Base-by-base conservation (phyloP, 2,888 invertebrate genomes). In the Rhynchonema sp. region DNA sequence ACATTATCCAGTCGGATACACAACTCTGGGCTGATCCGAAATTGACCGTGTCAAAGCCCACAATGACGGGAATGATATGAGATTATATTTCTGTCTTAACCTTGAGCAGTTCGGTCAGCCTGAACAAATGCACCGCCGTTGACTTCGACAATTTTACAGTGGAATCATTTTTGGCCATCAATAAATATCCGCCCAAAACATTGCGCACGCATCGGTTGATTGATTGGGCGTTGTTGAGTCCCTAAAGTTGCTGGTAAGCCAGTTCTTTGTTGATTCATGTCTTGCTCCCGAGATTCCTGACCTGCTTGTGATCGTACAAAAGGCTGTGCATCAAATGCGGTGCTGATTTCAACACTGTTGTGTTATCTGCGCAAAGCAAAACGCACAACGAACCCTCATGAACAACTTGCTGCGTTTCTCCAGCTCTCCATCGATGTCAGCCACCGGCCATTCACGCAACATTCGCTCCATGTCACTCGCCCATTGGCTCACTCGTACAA, bases 21-120 rank as follows among this genome's bases (percentile, higher is more conserved):
- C 9, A 6, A 22, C n/a, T 52, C 3, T 52, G 52, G 28, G 23
- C n/a, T 22, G 27, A 60, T 62, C 1, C 20, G 25, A 56, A n/a
- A 2, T 52, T 52, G n/a, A 52, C 52, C 6, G n/a, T 52, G 9
- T 38, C 38, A 38, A 6, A 13, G 38, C 38, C 38, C 38, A 38
- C 38, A n/a, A n/a, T n/a, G n/a, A n/a, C n/a, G n/a, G n/a, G n/a
- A n/a, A n/a, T n/a, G n/a, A n/a, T n/a, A n/a, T n/a, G n/a, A n/a
- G n/a, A n/a, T n/a, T n/a, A n/a, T n/a, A n/a, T 38, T 38, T 38
- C 38, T 38, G 20, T 38, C 20, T 56, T 61, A 60, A 74, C 75
- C 70, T 87, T 87, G 46, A 89, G 75, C 63, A 86, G 79, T 73
- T 90, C 87, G 59, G 87, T 79, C 29, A 89, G 78, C 69, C 84